A percentile compares a stretch with the other conserved stretches of the same genome.
Conservation (phyloP, 2,888 invertebrate genomes). For the Lamellibrachia columna region DNA sequence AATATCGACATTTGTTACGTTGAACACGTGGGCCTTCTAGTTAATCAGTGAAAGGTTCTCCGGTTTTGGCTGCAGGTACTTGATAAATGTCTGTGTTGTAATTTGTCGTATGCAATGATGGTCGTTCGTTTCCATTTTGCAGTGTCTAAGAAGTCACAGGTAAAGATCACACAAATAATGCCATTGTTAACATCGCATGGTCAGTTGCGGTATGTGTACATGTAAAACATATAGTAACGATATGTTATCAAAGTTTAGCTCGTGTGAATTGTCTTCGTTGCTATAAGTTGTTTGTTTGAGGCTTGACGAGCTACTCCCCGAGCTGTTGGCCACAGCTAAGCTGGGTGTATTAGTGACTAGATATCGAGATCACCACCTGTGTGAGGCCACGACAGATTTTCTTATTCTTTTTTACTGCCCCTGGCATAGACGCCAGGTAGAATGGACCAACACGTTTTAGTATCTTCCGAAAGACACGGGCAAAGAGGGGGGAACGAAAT, state of each 20-base stretch:
- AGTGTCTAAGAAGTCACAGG: neutral
- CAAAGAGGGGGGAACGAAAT: too few relatives aligned
- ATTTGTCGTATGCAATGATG: neutral
- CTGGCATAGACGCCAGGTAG: too few relatives aligned
- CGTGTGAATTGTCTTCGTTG: neutral
- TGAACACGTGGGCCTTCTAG: neutral
- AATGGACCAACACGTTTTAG: too few relatives aligned
- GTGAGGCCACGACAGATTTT: too few relatives aligned
- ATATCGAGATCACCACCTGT: too few relatives aligned
- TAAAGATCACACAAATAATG: neutral
- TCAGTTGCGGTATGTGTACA: neutral
- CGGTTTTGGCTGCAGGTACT: too few relatives aligned
- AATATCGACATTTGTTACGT: neutral
- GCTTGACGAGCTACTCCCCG: too few relatives aligned
- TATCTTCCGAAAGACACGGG: too few relatives aligned
- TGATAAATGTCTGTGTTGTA: neutral
- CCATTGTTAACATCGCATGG: neutral
- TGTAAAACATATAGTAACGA: neutral
- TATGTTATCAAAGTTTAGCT: neutral
- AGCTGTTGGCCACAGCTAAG: too few relatives aligned
- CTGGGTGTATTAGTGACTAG: too few relatives aligned
- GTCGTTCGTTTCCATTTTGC: neutral
- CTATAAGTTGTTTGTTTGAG: neutral
- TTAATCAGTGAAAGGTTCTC: too few relatives aligned
- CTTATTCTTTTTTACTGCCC: too few relatives aligned